Base-by-base conservation (phyloP, 1,140 invertebrate genomes). In the Ganaspis sp. region DNA sequence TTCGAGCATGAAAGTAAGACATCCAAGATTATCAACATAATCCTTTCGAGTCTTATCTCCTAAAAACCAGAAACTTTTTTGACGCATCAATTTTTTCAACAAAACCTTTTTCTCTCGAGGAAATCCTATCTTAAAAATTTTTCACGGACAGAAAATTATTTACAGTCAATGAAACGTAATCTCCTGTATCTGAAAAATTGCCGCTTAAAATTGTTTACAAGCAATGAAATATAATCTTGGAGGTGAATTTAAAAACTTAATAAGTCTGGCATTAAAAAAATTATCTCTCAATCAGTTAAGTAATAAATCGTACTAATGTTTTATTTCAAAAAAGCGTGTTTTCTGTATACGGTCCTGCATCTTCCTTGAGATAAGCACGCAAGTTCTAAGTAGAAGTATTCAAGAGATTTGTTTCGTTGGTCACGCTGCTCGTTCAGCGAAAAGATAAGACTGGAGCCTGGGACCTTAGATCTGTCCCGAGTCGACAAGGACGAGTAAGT, bases 351-450 rank as follows among this genome's bases (percentile, higher is more conserved):
- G 2, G 54, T 6, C 58, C 21, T 26, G 58, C 3, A n/a, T 34
- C 26, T 64, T 26, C 15, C 58, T 64, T 64, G 11, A 64, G 58
- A 64, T 64, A 64, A 64, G 58, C 11, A 64, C 15, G 58, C 58
- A 64, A 9, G 12, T 9, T 9, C 58, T 64, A 64, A 64, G 21
- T 64, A 64, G 54, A 64, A 64, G 54, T 64, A 64, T 64, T 64
- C 58, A 64, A 34, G 58, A 29, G 58, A 64, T 64, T 64, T 64
- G 58, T 64, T 64, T 64, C 58, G 58, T 64, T 64, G 58, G 58
- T 64, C 58, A 64, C 58, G 58, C 58, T 64, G 58, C 58, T 64
- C 58, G 58, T 64, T 64, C 26, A 64, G 58, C 23, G 26, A 64
- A 29, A 64, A 64, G 58, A 64, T 64, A 64, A 64, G 53, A 54